phyloP scores from a whole-genome alignment of 2,113 vertebrate genomes.

The Eleginops maclovinus region DNA sequence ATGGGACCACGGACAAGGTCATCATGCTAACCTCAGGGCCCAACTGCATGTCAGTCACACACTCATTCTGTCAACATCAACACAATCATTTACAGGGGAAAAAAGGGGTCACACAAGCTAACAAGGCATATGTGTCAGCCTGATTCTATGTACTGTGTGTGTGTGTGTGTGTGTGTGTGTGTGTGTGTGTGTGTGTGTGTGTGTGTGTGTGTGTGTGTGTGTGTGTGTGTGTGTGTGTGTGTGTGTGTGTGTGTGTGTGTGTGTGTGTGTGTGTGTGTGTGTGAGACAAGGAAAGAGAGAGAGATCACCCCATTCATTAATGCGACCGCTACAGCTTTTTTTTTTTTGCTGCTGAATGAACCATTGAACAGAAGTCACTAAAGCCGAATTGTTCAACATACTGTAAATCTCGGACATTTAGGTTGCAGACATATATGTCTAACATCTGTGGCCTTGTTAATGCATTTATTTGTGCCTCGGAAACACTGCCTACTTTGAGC shows the following conservation, averaged over 20 bases:
- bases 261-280: neutral
- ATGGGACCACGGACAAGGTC: constrained; percentile 56
- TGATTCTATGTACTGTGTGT: neutral
- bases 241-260: neutral
- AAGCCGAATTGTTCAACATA: neutral
- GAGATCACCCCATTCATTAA: neutral
- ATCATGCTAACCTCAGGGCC: constrained; percentile 53
- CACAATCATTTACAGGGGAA: constrained; percentile 42
- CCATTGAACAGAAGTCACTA: neutral
- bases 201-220: neutral
- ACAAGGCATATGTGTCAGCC: constrained; percentile 22
- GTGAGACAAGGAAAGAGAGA: neutral
- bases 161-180: neutral
- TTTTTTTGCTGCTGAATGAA: constrained; percentile 4
- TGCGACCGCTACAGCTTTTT: constrained; percentile 2
- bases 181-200: neutral
- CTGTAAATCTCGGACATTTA: neutral
- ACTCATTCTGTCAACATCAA: constrained; percentile 63
- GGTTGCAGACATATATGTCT: neutral
- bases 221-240: neutral
- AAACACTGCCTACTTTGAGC: constrained; percentile 5
- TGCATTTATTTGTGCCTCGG: neutral
- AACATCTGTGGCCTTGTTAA: constrained; percentile 9
- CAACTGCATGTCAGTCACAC: constrained; percentile 63
- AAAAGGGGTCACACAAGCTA: constrained; percentile 42